Conservation (phyloP, 2,888 invertebrate genomes). For the Protula sp. region DNA sequence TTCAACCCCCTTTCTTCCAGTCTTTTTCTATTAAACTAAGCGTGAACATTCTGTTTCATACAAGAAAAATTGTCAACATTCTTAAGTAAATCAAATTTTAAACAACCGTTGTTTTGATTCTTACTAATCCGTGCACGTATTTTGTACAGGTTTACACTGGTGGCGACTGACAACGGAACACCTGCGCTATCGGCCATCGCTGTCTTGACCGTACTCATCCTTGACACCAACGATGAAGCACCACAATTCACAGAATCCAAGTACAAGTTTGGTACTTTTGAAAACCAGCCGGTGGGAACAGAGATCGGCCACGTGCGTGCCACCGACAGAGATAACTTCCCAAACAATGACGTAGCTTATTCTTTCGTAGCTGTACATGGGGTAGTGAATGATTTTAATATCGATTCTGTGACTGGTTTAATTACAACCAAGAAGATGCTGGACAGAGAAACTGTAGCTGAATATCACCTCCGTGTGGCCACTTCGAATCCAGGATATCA, state of each 20-base stretch:
- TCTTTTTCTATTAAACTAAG: not conserved
- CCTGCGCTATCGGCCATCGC: conserved; percentile 32
- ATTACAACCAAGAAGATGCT: conserved; percentile 13
- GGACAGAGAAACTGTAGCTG: conserved; percentile 17
- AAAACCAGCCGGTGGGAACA: conserved; percentile 16
- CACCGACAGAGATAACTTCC: conserved; percentile 15
- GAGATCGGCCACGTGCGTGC: conserved; percentile 17
- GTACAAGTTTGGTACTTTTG: conserved; percentile 15
- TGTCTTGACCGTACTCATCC: conserved; percentile 30
- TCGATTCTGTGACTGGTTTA: conserved; percentile 14
- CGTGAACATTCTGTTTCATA: not conserved
- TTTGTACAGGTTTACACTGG: conserved; percentile 28
- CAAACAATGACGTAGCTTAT: conserved; percentile 13
- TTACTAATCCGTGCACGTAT: not conserved
- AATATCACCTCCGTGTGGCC: conserved; percentile 15
- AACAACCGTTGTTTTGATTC: not conserved
- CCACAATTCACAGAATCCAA: conserved; percentile 16
- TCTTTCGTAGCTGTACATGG: conserved; percentile 6
- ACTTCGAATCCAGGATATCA: conserved; percentile 1
- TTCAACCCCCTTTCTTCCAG: too few relatives aligned
- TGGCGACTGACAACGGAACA: conserved; percentile 36
- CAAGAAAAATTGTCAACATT: too few relatives aligned
- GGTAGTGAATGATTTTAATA: conserved; percentile 6
- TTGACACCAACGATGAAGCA: conserved; percentile 29
- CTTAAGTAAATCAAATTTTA: too few relatives aligned